These are phyloP conservation scores for Tupiocoris notatus DNA, from an alignment of 2,888 invertebrate genomes.

Conservation along the genomic window DNA sequence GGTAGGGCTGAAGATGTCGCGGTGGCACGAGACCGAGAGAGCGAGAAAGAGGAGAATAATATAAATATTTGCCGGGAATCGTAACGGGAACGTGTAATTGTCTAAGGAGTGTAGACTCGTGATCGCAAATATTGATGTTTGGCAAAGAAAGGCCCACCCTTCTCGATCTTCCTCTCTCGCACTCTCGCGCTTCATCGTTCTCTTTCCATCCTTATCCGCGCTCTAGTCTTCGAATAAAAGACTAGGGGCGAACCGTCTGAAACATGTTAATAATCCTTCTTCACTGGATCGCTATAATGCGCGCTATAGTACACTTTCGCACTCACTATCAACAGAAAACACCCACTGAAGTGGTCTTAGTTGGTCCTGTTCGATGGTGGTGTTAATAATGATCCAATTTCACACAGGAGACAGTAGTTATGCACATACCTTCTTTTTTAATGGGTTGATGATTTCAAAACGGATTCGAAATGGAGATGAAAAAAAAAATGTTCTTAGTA, in stretches of 20 bases:
- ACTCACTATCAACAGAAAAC: no score
- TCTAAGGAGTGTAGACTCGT: conserved; percentile 42
- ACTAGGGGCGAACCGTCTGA: conserved; percentile 31
- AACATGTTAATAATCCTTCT: conserved; percentile 41
- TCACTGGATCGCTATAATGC: conserved; percentile 10
- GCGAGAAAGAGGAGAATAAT: conserved; percentile 26
- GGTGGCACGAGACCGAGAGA: not conserved
- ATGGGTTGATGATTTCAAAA: no score
- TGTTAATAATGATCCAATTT: no score
- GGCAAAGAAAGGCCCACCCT: conserved; percentile 40
- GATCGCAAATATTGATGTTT: conserved; percentile 44
- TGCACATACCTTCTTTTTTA: no score
- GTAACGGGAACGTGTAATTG: conserved; percentile 41
- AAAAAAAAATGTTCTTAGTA: no score
- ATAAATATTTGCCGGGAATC: conserved; percentile 40
- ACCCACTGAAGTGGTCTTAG: not conserved
- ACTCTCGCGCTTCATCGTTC: not conserved
- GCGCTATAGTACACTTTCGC: not conserved
- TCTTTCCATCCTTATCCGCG: not conserved
- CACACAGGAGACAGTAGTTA: no score
- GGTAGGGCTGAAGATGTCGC: no score
- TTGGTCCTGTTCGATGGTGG: no score
- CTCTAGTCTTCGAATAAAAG: conserved; percentile 38
- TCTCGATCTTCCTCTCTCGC: not conserved
- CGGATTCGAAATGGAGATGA: no score